Conservation (phyloP, 1,140 invertebrate genomes). For the Calosoma granatense region DNA sequence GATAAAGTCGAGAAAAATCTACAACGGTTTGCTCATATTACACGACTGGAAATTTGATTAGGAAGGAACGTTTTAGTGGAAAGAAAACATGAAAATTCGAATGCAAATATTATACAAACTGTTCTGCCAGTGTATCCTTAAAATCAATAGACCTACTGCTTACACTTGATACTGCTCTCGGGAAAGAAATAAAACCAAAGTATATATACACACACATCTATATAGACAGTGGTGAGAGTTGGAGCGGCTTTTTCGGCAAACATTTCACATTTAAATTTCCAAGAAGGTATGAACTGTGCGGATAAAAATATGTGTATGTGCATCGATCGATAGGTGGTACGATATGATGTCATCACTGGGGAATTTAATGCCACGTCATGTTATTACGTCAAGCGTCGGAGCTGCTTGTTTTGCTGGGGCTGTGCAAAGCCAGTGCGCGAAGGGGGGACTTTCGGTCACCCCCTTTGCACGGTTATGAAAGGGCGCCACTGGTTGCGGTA, state of each 20-base stretch:
- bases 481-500: no score
- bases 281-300: neutral
- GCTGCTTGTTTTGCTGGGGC: no score
- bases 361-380: slow-evolving; percentile 2
- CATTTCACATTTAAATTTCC: slow-evolving; percentile 3
- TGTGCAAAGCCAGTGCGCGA: no score
- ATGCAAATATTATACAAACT: neutral
- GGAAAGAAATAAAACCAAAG: neutral
- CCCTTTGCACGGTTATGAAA: no score
- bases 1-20: neutral
- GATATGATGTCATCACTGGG: neutral
- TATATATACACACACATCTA: neutral
- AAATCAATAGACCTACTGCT: slow-evolving; percentile 4
- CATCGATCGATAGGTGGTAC: neutral
- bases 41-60: neutral
- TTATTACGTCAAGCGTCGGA: slow-evolving; percentile 2
- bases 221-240: no score
- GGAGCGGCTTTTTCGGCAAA: neutral
- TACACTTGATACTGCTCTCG: slow-evolving; percentile 1
- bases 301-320: neutral
- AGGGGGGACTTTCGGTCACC: no score
- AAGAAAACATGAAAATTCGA: slow-evolving; percentile 6
- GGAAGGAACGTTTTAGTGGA: neutral
- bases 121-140: neutral
- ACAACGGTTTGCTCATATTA: neutral